Conservation (phyloP, 2,888 invertebrate genomes). For the Brachynemurus nebulosus region DNA sequence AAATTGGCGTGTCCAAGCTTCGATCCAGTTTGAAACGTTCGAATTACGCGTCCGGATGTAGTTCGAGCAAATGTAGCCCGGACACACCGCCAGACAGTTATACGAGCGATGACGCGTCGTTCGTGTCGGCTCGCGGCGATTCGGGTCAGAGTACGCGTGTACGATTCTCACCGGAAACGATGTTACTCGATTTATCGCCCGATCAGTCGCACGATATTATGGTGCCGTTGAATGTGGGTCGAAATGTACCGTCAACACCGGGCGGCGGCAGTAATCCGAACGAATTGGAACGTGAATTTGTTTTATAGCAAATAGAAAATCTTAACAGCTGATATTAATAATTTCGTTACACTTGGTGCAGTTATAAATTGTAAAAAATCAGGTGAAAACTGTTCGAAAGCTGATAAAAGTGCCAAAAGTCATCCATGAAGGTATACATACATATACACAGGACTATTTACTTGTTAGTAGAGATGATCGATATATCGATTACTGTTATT, state of each 20-base stretch:
- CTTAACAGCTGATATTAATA: slow-evolving; percentile 2
- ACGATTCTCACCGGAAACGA: slow-evolving; percentile 62
- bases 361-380: not conserved
- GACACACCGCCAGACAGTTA: slow-evolving; percentile 76
- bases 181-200: slow-evolving; percentile 45
- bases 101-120: slow-evolving; percentile 78
- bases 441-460: no score
- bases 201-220: slow-evolving; percentile 40
- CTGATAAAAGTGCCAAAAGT: not conserved
- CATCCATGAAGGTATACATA: no score
- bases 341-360: not conserved
- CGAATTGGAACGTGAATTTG: slow-evolving; percentile 6
- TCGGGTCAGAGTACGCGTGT: slow-evolving; percentile 58
- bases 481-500: no score
- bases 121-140: slow-evolving; percentile 70
- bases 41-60: slow-evolving; percentile 37
- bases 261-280: slow-evolving; percentile 22
- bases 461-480: no score
- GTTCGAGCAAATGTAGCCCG: slow-evolving; percentile 54
- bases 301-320: slow-evolving; percentile 6
- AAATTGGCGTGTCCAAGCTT: slow-evolving; percentile 50
- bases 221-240: slow-evolving; percentile 36
- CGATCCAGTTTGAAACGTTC: slow-evolving; percentile 70
- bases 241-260: slow-evolving; percentile 35
- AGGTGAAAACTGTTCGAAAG: not conserved